Base-by-base conservation (phyloP, 2,797 vertebrate genomes). In the Melopsittacus undulatus region DNA sequence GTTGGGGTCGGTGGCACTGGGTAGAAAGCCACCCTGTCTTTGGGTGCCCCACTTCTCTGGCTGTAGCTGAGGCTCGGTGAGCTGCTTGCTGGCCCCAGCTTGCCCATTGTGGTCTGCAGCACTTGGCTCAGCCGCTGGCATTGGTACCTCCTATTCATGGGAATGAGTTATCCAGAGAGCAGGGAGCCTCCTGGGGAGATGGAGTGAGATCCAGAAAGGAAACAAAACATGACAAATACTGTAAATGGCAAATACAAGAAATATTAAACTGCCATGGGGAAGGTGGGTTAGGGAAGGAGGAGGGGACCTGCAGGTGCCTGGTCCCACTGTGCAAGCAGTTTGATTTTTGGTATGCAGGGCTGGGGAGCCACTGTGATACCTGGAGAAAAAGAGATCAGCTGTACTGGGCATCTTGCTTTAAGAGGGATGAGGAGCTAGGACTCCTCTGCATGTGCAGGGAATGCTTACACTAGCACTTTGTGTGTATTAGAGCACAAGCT, bases 111-210 rank as follows among this genome's bases (percentile, higher is more conserved):
- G 78, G 70, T 64, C 45, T 64, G 83, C 56, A 34, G 79, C 0
- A 0, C 59, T 45, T 0, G 0, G 19, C 70, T 77, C 66, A 18
- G 72, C 72, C 0, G 9, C 86, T 94, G 92, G 92, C 95, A 89
- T 40, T 19, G 1, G 7, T 72, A 49, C 62, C 56, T 88, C 74
- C 94, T 96, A 87, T 96, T 96, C 79, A 91, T 95, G 90, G 82
- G 24, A 6, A 59, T 16, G 21, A 91, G 72, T 57, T 66, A 38
- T 16, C 54, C 90, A 92, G 87, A 67, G 83, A 91, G 83, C 52
- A 30, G 56, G 27, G 70, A 86, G 43, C 66, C 80, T 87, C 86
- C 94, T 90, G 73, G 2, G 2, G 92, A 72, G 89, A 89, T 56
- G 10, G 62, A 82, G 77, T 81, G 75, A 59, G 72, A 18, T 30